Percentiles rank a stretch among this genome's conserved stretches.
These are phyloP conservation scores for Catotricha subobsoleta DNA, from an alignment of 2,888 invertebrate genomes.

Conservation along the genomic window DNA sequence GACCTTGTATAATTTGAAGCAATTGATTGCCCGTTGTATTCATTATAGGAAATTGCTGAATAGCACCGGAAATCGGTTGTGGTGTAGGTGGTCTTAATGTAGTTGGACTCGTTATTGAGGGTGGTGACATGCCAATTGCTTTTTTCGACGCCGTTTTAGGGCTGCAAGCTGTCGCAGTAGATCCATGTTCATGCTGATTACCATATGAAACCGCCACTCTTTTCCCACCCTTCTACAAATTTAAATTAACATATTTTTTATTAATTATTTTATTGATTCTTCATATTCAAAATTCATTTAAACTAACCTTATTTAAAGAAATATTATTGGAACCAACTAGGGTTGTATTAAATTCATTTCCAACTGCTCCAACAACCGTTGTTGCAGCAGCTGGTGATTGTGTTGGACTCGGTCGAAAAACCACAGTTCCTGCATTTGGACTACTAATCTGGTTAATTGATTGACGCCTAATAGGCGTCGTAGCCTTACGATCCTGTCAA, in stretches of 20 bases:
- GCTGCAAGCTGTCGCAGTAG: slow-evolving; percentile 29
- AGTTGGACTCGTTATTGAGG: slow-evolving; percentile 28
- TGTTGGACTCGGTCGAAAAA: slow-evolving; percentile 30
- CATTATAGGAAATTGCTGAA: slow-evolving; percentile 19
- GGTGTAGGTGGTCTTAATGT: slow-evolving; percentile 26
- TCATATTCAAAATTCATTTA: not conserved
- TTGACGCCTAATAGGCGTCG: slow-evolving; percentile 31
- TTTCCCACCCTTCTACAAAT: slow-evolving; percentile 24
- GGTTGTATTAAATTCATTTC: slow-evolving; percentile 31
- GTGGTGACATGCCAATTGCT: slow-evolving; percentile 29
- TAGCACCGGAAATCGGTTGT: slow-evolving; percentile 19
- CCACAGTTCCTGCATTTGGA: slow-evolving; percentile 30
- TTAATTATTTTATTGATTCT: not conserved
- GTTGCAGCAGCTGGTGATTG: slow-evolving; percentile 29
- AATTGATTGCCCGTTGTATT: slow-evolving; percentile 17
- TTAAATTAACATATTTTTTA: not conserved
- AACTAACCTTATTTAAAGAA: slow-evolving; percentile 27
- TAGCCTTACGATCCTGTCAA: slow-evolving; percentile 29
- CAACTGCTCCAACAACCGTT: slow-evolving; percentile 28
- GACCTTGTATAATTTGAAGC: slow-evolving; percentile 17
- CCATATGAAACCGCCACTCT: slow-evolving; percentile 19
- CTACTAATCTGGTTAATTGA: slow-evolving; percentile 31
- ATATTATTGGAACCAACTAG: slow-evolving; percentile 31
- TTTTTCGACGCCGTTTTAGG: slow-evolving; percentile 32
- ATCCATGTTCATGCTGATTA: slow-evolving; percentile 24